Evolutionary conservation across 2,888 invertebrate species (phyloP), one percentile per base, ranked within the genome.

Genomic region (Amiota minor): DNA sequence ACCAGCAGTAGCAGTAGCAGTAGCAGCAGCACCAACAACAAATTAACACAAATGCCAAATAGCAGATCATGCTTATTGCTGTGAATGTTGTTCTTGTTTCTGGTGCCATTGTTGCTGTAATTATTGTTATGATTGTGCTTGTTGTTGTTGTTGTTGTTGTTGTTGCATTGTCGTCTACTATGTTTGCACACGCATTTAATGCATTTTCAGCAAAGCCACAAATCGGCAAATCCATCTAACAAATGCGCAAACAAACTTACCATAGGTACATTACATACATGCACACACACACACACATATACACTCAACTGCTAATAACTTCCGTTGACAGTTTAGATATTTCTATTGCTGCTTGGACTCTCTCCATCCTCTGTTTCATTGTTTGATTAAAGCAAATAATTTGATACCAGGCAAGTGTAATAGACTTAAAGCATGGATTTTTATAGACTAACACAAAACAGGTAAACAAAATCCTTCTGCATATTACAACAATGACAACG

Each of bases 41-140:
- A 84, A 86, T 84, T 85, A 86, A 86, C 84, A 84, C 85, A 86
- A 82, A 84, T 86, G 84, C 86, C 86, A 85, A 81, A 84, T 83
- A 81, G 61, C 80, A 76, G 74, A 12, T 56, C 56, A 45, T 14
- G 50, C 69, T 47, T 10, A 10, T 56, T 55, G n/a, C 56, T 9
- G 18, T 56, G 9, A 45, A 6, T 47, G 56, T 70, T 12, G 12
- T 14, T 45, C 35, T 35, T 69, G 53, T 53, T 69, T 0, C n/a
- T 50, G 35, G 23, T 70, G n/a, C 12, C 12, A 50, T 61, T 62
- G 35, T 35, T 62, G 65, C 14, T 45, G 20, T 20, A 20, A 20
- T 20, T 23, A 10, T 59, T 59, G 59, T 23, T 14, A 11, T n/a
- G 1, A 12, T 55, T n/a, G 35, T 11, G 9, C 11, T 18, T 59